Evolutionary conservation across 2,113 vertebrate genomes (phyloP), one percentile per base, ranked within the genome.

Genomic region (Willisornis vidua): DNA sequence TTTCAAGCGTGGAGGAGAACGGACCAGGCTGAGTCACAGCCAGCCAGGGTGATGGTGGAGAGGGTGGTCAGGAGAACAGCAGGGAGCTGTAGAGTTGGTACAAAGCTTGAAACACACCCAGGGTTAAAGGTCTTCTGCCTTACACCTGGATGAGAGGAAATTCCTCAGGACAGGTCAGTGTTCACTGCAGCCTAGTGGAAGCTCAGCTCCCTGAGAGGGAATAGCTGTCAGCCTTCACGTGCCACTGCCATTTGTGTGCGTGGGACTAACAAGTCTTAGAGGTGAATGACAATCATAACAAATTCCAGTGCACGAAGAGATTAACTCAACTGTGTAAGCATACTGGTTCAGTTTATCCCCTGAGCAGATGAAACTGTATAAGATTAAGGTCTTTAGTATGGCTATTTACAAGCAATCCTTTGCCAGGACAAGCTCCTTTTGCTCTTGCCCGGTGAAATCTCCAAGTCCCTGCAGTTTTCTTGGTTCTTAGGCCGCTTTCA

Each of bases 341-440:
- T 89, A 58, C 59, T 81, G 89, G 46, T 77, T 89, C 28, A 3
- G 43, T 91, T 95, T 94, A 91, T 94, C 46, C 65, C 55, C 76
- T 80, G 73, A 94, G 89, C 84, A 87, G 91, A 95, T 95, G 68
- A 96, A 94, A 94, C 76, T 51, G 45, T 77, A 91, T 81, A 92
- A 91, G 87, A 81, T 94, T 95, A 94, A 74, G 25, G 76, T 67
- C 68, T 93, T 91, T 89, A 91, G 68, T 33, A 58, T 29, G 65
- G 93, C 88, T 94, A 91, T 91, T 92, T 86, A 61, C 80, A 66
- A 89, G 51, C 55, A 91, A 94, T 93, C 80, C 65, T 62, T 70
- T 68, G 49, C 67, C 52, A 51, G 65, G 31, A 67, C 63, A 77
- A 91, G 65, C 73, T 95, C 89, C 51, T 76, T 87, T 87, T 0